Base-by-base conservation (phyloP, 1,140 invertebrate species). In the Adelges cooleyi region DNA sequence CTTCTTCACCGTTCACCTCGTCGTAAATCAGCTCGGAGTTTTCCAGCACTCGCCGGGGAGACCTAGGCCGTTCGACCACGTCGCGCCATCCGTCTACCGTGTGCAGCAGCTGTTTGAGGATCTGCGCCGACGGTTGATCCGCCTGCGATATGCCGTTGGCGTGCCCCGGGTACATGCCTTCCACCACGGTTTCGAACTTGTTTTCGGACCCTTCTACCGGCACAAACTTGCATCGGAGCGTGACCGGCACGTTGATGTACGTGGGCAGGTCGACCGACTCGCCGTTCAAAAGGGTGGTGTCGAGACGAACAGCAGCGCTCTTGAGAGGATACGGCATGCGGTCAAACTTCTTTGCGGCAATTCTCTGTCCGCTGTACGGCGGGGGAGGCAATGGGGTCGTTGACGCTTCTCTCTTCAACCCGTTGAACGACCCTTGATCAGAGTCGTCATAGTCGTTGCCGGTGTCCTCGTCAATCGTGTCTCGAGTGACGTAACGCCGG, bases 161-260 rank as follows among this genome's bases (percentile, higher is more conserved):
- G 42, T 62, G 56, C 1, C 56, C 56, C n/a, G 56, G 56, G 8
- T 62, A 62, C 42, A 62, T 20, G 25, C 22, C 56, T 15, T 62
- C 56, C 2, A 62, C 42, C 2, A 62, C 56, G 5, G 56, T 62
- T 10, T 62, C 27, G 40, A 62, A 62, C 42, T 62, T 62, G 25
- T 48, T 18, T 0, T 22, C 42, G 23, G 56, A 20, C 2, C 42
- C 42, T 0, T 15, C 23, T 1, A 29, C 8, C 17, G 38, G 38
- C 6, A 33, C 42, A 18, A 62, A 46, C 25, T 20, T 27, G 25
- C 56, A 62, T 1, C 17, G n/a, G 4, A 62, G 27, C 17, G 56
- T 62, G n/a, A 62, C 56, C 13, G 56, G 56, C 17, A 62, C 42
- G 56, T 62, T 62, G 11, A 48, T 42, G 17, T 62, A 62, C n/a